phyloP scores from a whole-genome alignment of 2,797 vertebrate species.

The Cyclura pinguis region DNA sequence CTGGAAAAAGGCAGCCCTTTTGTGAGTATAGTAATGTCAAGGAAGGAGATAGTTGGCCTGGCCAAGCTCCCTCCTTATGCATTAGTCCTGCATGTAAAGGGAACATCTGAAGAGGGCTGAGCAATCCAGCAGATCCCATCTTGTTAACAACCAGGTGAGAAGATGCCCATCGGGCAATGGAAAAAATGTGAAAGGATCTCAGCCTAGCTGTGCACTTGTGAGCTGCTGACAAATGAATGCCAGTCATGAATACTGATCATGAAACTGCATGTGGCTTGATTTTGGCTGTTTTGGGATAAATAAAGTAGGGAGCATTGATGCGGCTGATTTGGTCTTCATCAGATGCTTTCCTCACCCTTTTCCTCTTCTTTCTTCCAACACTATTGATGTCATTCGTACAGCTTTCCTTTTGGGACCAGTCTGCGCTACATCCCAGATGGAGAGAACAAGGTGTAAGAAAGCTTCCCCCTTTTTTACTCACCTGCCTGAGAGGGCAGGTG shows the following conservation, averaged over 20 bases:
- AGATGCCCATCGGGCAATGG: neutral
- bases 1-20: too few relatives aligned
- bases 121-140: too few relatives aligned
- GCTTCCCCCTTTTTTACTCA: neutral
- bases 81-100: too few relatives aligned
- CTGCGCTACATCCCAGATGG: neutral
- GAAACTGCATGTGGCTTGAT: neutral
- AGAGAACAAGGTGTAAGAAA: neutral
- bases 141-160: neutral
- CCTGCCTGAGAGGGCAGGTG: neutral
- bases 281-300: neutral
- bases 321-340: too few relatives aligned
- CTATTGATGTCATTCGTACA: neutral
- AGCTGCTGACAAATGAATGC: neutral
- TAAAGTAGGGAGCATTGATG: neutral
- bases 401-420: neutral
- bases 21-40: too few relatives aligned
- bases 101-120: neutral
- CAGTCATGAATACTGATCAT: neutral
- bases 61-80: too few relatives aligned
- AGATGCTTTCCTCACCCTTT: neutral
- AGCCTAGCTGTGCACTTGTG: neutral
- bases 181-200: neutral
- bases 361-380: neutral
- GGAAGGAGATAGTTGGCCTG: too few relatives aligned